Base-by-base conservation (phyloP, 2,797 vertebrate genomes). In the Bryconaethiops microstoma region DNA sequence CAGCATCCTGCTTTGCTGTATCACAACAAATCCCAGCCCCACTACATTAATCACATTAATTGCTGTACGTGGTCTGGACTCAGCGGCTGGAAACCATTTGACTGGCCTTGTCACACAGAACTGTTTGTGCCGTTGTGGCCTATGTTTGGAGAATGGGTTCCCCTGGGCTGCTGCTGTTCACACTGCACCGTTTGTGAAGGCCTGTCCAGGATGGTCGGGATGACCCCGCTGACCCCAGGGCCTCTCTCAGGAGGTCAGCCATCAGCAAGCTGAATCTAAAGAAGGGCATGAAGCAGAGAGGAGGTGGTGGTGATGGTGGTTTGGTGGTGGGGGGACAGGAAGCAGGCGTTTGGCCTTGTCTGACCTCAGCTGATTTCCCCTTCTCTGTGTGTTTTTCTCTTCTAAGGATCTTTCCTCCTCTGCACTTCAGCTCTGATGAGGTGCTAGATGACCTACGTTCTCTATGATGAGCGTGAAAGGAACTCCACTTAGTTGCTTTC, bases 361-460 rank as follows among this genome's bases (percentile, higher is more conserved):
- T 91, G 90, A 92, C 91, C 88, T 77, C n/a, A 67, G 74, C 85
- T 89, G 88, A 85, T 86, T 82, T 85, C 55, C 83, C 74, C 82
- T 82, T 87, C 79, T 79, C 74, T 76, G 52, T 78, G 84, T 88
- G 78, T 86, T 85, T 84, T 87, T 83, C 77, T 85, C 84, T 85
- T 79, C 80, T 86, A 73, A 81, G 82, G 81, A 82, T 80, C 80
- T 77, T 40, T 78, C 68, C 76, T 57, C 71, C 71, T 78, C 84
- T 48, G 72, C 77, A 74, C 82, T 68, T 77, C 77, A 85, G 79
- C 42, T 19, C 74, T 84, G 85, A 84, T 79, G 80, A 86, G 74
- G 84, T 83, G 85, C 76, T 85, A 83, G 72, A 68, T 23, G 81
- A 86, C 83, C 85, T 63, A 64, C 39, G 63, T 79, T 83, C 81